Conservation (phyloP, 2,113 vertebrate species). For the Microtus pennsylvanicus region DNA sequence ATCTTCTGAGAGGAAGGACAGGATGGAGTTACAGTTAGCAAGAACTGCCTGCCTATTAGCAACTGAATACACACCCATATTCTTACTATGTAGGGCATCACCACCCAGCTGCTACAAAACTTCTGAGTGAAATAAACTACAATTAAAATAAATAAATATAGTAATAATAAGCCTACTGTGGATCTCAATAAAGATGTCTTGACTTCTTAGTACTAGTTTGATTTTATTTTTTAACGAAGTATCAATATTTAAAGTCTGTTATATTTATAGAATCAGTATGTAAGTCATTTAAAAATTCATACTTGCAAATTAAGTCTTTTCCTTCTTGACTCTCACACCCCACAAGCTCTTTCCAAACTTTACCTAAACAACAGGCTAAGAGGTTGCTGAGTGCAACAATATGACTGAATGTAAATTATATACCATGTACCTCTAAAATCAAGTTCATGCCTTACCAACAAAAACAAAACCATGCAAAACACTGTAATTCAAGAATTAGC, state of each 20-base stretch:
- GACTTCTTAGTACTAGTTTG: neutral
- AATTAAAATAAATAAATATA: neutral
- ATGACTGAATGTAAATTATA: neutral
- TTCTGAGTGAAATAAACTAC: neutral
- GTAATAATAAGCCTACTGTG: neutral
- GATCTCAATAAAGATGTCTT: neutral
- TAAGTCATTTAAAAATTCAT: constrained; percentile 39
- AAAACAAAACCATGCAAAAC: neutral
- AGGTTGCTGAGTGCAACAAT: neutral
- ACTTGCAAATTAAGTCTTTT: constrained; percentile 8
- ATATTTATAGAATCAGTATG: neutral
- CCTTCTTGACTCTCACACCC: neutral
- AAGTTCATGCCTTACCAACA: neutral
- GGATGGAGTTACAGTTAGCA: neutral
- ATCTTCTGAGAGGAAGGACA: neutral
- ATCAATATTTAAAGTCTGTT: constrained; percentile 27
- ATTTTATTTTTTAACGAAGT: constrained; percentile 5
- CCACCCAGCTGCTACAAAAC: neutral
- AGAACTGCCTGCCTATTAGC: neutral
- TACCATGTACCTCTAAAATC: neutral
- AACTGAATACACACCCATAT: neutral
- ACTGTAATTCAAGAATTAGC: neutral
- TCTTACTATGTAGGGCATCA: rapidly evolving
- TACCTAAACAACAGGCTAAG: neutral
- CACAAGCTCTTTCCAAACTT: neutral